Evolutionary conservation across 2,888 invertebrate species (phyloP).

Genomic region (Anorthoa munda): DNA sequence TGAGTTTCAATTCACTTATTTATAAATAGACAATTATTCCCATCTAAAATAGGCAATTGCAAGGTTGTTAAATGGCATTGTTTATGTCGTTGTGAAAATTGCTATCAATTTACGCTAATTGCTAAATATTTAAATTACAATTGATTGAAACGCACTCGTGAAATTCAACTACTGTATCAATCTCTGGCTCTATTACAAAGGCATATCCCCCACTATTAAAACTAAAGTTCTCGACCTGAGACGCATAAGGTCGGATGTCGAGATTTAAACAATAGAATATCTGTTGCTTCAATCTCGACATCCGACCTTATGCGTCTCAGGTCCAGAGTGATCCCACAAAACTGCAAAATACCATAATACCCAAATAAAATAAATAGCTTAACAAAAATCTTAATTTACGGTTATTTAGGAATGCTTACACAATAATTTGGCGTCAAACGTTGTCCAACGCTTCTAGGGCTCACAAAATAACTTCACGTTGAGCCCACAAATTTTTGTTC

Average conservation of each 20-base stretch:
- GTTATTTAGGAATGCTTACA: conserved; percentile 42
- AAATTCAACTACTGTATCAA: background rate
- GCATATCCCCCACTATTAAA: background rate
- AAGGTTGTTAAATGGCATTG: background rate
- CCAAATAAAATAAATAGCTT: conserved; percentile 35
- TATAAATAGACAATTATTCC: background rate
- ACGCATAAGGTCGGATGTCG: too few species aligned
- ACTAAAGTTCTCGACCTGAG: too few species aligned
- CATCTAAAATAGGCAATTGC: background rate
- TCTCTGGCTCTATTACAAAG: too few species aligned
- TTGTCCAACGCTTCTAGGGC: background rate
- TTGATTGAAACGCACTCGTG: background rate
- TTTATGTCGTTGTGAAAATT: background rate
- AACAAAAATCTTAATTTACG: conserved; percentile 10
- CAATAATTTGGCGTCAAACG: background rate
- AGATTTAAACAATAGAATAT: too few species aligned
- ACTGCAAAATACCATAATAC: conserved; percentile 4
- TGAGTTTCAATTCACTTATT: background rate
- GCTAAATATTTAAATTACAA: background rate
- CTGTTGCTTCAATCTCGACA: too few species aligned
- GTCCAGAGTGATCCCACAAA: background rate
- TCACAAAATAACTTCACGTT: background rate
- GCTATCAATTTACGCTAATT: too few species aligned
- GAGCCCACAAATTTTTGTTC: background rate
- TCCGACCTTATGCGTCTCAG: too few species aligned